phyloP scores from a whole-genome alignment of 2,888 invertebrate species.

The Aleiodes leptofemur region DNA sequence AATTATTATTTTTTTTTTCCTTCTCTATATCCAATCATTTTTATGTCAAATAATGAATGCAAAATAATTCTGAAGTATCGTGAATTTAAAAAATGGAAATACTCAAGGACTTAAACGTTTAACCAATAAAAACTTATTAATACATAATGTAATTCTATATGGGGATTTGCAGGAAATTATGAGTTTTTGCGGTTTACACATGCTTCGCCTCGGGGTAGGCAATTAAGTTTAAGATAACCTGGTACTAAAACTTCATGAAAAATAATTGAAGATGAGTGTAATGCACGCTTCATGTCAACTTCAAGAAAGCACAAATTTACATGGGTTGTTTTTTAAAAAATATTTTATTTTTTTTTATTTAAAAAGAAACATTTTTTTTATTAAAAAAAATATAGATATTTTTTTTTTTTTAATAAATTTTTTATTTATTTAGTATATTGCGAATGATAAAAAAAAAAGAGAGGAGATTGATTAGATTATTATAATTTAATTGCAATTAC shows the following conservation, averaged over 20 bases:
- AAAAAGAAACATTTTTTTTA: too few species aligned
- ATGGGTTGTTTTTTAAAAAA: background rate
- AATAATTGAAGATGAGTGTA: conserved; percentile 22
- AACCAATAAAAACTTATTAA: conserved; percentile 30
- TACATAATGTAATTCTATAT: conserved; percentile 30
- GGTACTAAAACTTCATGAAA: conserved; percentile 26
- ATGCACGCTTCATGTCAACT: conserved; percentile 4
- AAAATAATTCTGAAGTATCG: background rate
- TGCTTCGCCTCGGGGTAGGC: conserved; percentile 17
- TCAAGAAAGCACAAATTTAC: background rate
- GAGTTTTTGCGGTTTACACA: conserved; percentile 28
- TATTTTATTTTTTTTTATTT: too few species aligned
- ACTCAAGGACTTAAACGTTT: conserved; percentile 11
- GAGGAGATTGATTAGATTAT: too few species aligned
- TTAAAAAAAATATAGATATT: too few species aligned
- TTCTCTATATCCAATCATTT: background rate
- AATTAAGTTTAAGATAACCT: conserved; percentile 29
- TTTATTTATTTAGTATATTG: background rate
- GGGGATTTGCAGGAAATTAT: conserved; percentile 28
- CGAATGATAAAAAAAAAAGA: too few species aligned
- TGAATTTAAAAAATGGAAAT: background rate
- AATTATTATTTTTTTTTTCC: background rate
- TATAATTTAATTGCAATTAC: too few species aligned
- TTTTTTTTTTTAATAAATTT: background rate
- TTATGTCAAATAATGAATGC: background rate